Evolutionary conservation across 2,797 vertebrate species (phyloP), one percentile per base, ranked within the genome.

Genomic region (Hylomyscus alleni): DNA sequence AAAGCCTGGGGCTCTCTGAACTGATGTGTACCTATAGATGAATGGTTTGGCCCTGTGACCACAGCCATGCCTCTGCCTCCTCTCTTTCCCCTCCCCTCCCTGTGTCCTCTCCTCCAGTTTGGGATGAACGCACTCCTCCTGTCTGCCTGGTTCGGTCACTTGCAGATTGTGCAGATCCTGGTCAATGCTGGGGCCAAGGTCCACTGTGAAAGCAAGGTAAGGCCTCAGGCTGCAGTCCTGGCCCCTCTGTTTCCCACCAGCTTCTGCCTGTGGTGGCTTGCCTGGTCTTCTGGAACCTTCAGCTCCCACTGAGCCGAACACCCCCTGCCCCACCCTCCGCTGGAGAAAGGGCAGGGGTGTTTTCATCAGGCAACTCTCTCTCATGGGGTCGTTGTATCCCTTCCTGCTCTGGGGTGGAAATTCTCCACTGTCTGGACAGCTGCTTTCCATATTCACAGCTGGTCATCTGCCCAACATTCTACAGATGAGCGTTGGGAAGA

Each of bases 101-200:
- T 14, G 2, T 47, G 93, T 94, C 88, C 92, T 96, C 96, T 94
- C 96, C 40, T 15, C 95, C 95, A 99, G 99, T 99, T 99, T 98
- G 99, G 99, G 65, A 99, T 99, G 99, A 99, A 98, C 0, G 98
- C 99, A 0, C 98, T 99, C 90, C 99, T 99, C 40, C 98, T 99
- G 90, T 99, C 99, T 0, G 99, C 99, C 90, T 99, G 99, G 99
- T 99, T 99, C 0, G 99, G 99, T 84, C 99, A 99, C 96, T 98
- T 99, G 4, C 98, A 84, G 5, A 86, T 99, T 96, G 98, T 99
- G 84, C 99, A 99, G 98, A 98, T 99, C 44, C 98, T 99, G 0
- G 98, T 99, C 88, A 99, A 98, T 20, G 98, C 99, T 6, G 99
- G 99, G 93, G 99, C 99, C 44, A 99, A 99, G 97, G 97, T 99